Base-by-base conservation (phyloP, 1,140 invertebrate species). In the Brachystomella parvula region DNA sequence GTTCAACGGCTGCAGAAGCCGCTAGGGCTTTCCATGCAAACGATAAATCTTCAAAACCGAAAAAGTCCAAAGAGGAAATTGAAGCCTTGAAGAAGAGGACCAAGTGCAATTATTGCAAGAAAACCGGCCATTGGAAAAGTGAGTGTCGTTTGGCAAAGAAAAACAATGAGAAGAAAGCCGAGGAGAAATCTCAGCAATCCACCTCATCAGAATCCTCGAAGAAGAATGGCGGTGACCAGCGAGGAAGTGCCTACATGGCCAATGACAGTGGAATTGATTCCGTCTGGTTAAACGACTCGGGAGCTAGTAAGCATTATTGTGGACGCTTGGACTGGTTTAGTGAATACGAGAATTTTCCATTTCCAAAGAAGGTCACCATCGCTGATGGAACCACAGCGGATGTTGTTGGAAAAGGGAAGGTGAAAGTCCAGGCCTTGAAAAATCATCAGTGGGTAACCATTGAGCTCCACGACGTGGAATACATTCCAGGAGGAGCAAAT, bases 401-500 rank as follows among this genome's bases (percentile, higher is more conserved):
- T 12, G 39, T 44, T 56, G 19, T 12, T 56, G 53, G 24, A 56
- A 24, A 12, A 9, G 53, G 26, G 24, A 56, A 28, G 19, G 53
- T 21, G 21, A 56, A 28, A 56, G n/a, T 63, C 0, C 0, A 60
- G 17, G 66, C 66, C 3, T 31, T 44, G 2, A 49, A 63, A 3
- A 1, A 21, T 3, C 28, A 29, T 0, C 1, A 49, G n/a, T 67
- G 66, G 66, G 6, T 26, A 19, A 2, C 21, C 33, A 53, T 64
- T 35, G 47, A 26, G n/a, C 31, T 67, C 0, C 2, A 9, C 0
- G 30, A 62, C 44, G 65, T 66, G 3, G 47, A 66, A 29, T 57
- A 66, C 28, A 44, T 53, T 28, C 65, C 65, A 1, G 65, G 47
- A 3, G 60, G 57, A n/a, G 44, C 60, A 12, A 56, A 56, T 26